Conservation (phyloP, 2,888 invertebrate genomes). For the Phymatocera aterrima region DNA sequence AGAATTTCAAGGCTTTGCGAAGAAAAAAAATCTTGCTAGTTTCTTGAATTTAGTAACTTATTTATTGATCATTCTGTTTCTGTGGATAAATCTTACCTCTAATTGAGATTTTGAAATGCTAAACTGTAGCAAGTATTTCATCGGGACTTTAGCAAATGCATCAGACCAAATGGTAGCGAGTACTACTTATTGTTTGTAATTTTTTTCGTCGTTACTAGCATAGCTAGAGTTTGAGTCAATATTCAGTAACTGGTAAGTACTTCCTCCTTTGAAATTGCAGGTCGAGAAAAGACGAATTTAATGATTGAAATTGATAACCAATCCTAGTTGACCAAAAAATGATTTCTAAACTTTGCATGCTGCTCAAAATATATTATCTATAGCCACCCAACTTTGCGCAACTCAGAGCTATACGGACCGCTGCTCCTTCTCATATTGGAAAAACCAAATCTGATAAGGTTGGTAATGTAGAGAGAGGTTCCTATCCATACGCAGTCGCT, state of each 20-base stretch:
- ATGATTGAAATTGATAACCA: conserved; percentile 33
- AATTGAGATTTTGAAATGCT: neutral
- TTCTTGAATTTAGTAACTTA: neutral
- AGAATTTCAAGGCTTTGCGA: neutral
- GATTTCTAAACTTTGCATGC: conserved; percentile 72
- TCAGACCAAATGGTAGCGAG: conserved; percentile 27
- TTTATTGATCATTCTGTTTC: neutral
- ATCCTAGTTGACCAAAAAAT: conserved; percentile 48
- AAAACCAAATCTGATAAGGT: conserved; percentile 93
- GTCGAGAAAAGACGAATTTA: conserved; percentile 30
- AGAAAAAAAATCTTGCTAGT: too few relatives aligned
- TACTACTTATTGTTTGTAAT: neutral
- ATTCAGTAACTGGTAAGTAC: conserved; percentile 27
- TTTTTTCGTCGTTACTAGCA: neutral
- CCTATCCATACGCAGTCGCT: conserved; percentile 12
- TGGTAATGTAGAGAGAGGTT: conserved; percentile 70
- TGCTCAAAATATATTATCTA: conserved; percentile 67
- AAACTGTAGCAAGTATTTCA: neutral
- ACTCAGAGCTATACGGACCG: conserved; percentile 89
- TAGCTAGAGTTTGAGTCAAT: conserved; percentile 10
- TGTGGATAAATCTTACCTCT: neutral
- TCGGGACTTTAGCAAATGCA: conserved; percentile 10
- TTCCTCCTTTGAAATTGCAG: neutral
- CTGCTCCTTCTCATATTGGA: conserved; percentile 90
- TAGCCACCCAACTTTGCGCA: conserved; percentile 89